These are phyloP conservation scores for Hyles vespertilio DNA, from an alignment of 1,140 invertebrate species.

Conservation along the genomic window DNA sequence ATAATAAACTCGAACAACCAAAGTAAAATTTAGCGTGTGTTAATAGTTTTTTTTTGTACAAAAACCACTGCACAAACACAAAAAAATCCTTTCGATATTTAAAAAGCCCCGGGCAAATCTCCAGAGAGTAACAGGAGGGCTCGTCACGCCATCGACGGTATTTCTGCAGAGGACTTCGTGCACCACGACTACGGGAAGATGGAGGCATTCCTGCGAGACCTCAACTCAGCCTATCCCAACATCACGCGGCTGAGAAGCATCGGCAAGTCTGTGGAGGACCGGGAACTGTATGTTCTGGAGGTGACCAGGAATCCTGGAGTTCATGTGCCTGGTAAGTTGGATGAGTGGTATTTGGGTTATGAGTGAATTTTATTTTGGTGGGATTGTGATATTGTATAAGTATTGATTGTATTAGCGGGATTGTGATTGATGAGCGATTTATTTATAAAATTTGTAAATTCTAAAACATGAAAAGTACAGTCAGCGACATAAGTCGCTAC, in stretches of 20 bases:
- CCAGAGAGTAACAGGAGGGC: slow-evolving; percentile 45
- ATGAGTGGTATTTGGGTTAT: neutral
- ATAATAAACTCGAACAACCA: neutral
- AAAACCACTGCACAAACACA: slow-evolving; percentile 3
- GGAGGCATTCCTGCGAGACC: slow-evolving; percentile 80
- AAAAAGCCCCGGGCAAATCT: slow-evolving; percentile 44
- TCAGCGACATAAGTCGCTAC: too few relatives aligned
- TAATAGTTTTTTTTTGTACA: too few relatives aligned
- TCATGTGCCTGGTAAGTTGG: slow-evolving; percentile 85
- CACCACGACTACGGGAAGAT: slow-evolving; percentile 89
- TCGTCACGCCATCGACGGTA: slow-evolving; percentile 53
- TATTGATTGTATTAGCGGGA: too few relatives aligned
- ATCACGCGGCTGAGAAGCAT: slow-evolving; percentile 91
- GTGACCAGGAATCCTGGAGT: slow-evolving; percentile 89
- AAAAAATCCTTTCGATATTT: neutral
- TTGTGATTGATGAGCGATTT: too few relatives aligned
- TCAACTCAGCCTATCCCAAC: slow-evolving; percentile 83
- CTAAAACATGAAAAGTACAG: too few relatives aligned
- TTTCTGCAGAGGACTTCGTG: slow-evolving; percentile 55
- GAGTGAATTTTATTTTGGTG: too few relatives aligned
- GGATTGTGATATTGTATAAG: too few relatives aligned
- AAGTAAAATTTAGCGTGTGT: neutral
- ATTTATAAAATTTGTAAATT: too few relatives aligned
- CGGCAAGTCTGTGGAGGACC: slow-evolving; percentile 88
- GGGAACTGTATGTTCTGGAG: slow-evolving; percentile 93